phyloP scores from a whole-genome alignment of 2,888 invertebrate genomes.

The Eristalinus sepulchralis region DNA sequence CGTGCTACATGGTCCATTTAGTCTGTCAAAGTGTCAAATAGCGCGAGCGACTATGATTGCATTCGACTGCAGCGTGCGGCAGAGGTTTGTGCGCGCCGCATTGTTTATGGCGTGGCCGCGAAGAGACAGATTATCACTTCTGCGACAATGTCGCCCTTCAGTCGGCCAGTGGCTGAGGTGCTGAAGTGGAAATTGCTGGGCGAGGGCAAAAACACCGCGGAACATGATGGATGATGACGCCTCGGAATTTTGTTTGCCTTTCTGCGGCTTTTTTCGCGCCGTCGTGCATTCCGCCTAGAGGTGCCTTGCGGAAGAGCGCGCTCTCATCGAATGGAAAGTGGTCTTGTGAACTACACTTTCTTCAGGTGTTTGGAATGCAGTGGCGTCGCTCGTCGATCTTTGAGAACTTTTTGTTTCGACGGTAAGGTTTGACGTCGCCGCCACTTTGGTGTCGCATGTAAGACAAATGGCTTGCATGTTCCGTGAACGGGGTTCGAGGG shows the following conservation, averaged over 20 bases:
- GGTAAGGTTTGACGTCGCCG: not conserved
- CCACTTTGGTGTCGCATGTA: not conserved
- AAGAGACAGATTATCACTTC: conserved; percentile 59
- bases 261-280: not conserved
- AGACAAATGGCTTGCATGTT: not conserved
- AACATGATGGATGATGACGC: conserved; percentile 43
- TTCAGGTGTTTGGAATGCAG: not conserved
- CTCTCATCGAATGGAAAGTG: not conserved
- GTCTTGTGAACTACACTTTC: not conserved
- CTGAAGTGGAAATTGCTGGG: conserved; percentile 27
- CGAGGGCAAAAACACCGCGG: conserved; percentile 20
- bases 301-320: not conserved
- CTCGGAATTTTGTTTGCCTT: conserved; percentile 1
- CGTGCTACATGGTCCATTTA: conserved; percentile 63
- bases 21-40: conserved; percentile 68
- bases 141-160: conserved; percentile 48
- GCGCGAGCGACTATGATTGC: conserved; percentile 29
- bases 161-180: not conserved
- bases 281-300: not conserved
- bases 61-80: conserved; percentile 6
- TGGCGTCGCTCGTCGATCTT: not conserved
- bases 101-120: conserved; percentile 3
- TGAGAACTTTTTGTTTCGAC: not conserved
- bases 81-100: not conserved
- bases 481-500: not conserved